phyloP scores from a whole-genome alignment of 2,888 invertebrate species.

The Hermodice carunculata region DNA sequence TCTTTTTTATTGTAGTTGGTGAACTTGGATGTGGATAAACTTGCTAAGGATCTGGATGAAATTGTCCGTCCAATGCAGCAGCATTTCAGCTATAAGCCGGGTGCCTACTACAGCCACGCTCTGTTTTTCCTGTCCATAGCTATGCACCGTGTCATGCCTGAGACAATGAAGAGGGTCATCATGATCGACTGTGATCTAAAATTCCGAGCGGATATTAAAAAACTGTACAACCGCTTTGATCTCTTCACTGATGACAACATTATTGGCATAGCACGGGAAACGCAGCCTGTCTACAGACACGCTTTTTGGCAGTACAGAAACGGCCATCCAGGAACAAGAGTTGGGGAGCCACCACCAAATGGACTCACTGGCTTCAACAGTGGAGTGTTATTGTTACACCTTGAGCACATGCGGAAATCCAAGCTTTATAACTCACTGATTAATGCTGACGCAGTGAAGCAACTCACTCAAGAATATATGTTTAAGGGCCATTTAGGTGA shows the following conservation, averaged over 20 bases:
- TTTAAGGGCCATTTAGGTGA: conserved; percentile 79
- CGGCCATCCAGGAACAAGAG: conserved; percentile 76
- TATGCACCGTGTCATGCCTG: conserved; percentile 78
- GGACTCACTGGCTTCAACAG: conserved; percentile 83
- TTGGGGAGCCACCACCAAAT: conserved; percentile 74
- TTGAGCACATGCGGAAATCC: conserved; percentile 78
- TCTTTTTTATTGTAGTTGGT: conserved; percentile 68
- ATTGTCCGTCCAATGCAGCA: conserved; percentile 79
- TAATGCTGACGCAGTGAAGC: conserved; percentile 48
- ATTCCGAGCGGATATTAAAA: conserved; percentile 78
- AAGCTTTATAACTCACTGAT: conserved; percentile 74
- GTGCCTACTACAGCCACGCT: conserved; percentile 83
- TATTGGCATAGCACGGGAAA: conserved; percentile 77
- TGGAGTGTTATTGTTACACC: conserved; percentile 81
- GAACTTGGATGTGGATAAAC: conserved; percentile 76
- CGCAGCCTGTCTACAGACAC: conserved; percentile 85
- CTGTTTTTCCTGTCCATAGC: conserved; percentile 84
- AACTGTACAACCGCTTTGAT: conserved; percentile 79
- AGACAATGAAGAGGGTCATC: conserved; percentile 72
- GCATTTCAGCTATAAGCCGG: conserved; percentile 79
- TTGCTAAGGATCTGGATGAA: conserved; percentile 75
- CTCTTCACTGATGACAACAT: conserved; percentile 77
- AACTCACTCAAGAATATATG: conserved; percentile 67
- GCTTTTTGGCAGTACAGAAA: conserved; percentile 78
- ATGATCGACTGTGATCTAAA: conserved; percentile 85